A percentile compares a stretch with the other conserved stretches of the same genome.
Evolutionary conservation across 2,797 vertebrate species (phyloP).

Genomic region (Orientallactaga sibirica): DNA sequence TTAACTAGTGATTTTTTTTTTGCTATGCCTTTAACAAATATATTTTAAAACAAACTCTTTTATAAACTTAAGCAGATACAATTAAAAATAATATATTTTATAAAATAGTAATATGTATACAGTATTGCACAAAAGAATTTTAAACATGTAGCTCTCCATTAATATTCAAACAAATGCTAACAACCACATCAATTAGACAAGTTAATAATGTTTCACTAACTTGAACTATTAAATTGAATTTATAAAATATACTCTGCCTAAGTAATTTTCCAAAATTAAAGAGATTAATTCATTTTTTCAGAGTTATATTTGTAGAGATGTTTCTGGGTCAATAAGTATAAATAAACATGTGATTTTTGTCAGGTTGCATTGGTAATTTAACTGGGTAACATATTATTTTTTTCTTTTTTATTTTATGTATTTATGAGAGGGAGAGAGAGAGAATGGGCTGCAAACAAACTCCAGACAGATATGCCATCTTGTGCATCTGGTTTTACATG

Average conservation of each 20-base stretch:
- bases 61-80: not conserved
- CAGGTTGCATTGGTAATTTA: not conserved
- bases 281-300: not conserved
- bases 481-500: too few species aligned
- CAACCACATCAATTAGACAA: not conserved
- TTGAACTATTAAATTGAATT: not conserved
- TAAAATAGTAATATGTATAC: not conserved
- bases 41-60: conserved; percentile 5
- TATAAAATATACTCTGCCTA: not conserved
- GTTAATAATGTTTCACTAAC: not conserved
- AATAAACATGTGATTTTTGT: conserved; percentile 5
- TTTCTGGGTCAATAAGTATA: not conserved
- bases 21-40: not conserved
- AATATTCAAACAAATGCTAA: conserved; percentile 19
- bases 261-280: conserved; percentile 46
- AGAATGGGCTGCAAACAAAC: too few species aligned
- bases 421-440: too few species aligned
- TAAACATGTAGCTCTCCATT: not conserved
- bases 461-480: too few species aligned
- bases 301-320: not conserved
- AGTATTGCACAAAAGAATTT: not conserved
- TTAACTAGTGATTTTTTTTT: not conserved
- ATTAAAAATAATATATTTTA: not conserved
- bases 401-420: too few species aligned
- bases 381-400: not conserved